Evolutionary conservation across 2,888 invertebrate species (phyloP), one percentile per base, ranked within the genome.

Genomic region (Caenorhabditis auriculariae): DNA sequence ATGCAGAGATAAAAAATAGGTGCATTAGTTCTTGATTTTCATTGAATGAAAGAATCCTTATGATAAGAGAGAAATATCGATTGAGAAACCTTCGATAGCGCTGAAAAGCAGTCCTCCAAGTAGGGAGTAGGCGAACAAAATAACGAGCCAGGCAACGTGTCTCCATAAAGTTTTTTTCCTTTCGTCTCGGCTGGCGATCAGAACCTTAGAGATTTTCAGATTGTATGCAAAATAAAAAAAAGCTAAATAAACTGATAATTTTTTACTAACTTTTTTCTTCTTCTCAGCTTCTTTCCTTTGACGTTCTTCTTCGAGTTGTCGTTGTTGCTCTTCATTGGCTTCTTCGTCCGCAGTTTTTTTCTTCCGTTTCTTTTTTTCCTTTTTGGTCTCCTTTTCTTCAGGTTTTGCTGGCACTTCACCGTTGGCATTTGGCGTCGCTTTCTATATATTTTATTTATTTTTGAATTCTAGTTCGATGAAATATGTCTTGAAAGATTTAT

Each of bases 41-140:
- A 5, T 28, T n/a, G 29, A 26, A 5, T 4, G 27, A n/a, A n/a
- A 48, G 17, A 48, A 48, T 3, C n/a, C n/a, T 17, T 21, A 21
- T 9, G 7, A 42, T 7, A 45, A 9, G n/a, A 12, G 21, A 19
- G 9, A 12, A 9, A 42, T 12, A 42, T 9, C 9, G 12, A 6
- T 15, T 21, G 21, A 15, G 37, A 26, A n/a, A 71, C 73, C 73
- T 71, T 73, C 73, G 51, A 73, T 73, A 9, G 73, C 73, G 46
- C 69, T 69, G 55, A 73, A 73, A 19, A 73, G 53, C 23, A 73
- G 48, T 6, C 73, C 73, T 24, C 73, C 73, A 9, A 73, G 54
- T 44, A 73, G 50, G 3, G 73, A 73, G 37, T 69, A 73, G 0
- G 70, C 70, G 46, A 69, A 71, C n/a, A 73, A 51, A 28, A 73